Base-by-base conservation (phyloP, 2,797 vertebrate species). In the Nothura maculosa region DNA sequence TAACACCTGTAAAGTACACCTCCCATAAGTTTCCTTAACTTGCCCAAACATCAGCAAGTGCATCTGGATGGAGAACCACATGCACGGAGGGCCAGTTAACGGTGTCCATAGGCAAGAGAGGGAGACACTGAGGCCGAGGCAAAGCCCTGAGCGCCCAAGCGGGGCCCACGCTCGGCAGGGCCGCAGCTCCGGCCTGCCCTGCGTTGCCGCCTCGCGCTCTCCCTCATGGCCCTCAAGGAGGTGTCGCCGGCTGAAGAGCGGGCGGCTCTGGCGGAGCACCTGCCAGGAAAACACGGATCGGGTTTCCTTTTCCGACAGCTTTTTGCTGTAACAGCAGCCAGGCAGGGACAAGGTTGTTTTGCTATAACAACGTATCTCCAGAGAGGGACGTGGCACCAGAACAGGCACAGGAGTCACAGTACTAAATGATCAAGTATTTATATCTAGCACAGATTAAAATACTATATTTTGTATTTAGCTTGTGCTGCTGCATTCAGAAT, bases 321-420 rank as follows among this genome's bases (percentile, higher is more conserved):
- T 94, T 34, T 55, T 91, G 67, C 91, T 81, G 40, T 86, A 87
- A 89, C 45, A 90, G 32, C 79, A 95, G 69, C 27, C 73, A 18
- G 42, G 42, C 16, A 43, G 42, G 42, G 42, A 43, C 42, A 43
- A 48, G 48, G 48, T 12, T 25, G 48, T 12, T 50, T 50, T 50
- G 48, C 48, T 25, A 13, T 12, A 14, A 13, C 48, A 80, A 58
- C 9, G 22, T 32, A 93, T 70, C 58, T 43, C 86, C 57, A 55
- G 55, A 81, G 52, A 85, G 17, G 40, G 85, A 73, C 73, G 48
- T 81, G 87, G 55, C 79, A 85, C 25, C 68, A 73, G 24, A 79
- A 81, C 32, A 80, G 69, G 69, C 32, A 68, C 19, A 42, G 48
- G n/a, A 84, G n/a, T 18, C 69, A 55, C 27, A 16, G 32, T 10